Conservation (phyloP, 2,888 invertebrate genomes). For the Apodemia hepburni region DNA sequence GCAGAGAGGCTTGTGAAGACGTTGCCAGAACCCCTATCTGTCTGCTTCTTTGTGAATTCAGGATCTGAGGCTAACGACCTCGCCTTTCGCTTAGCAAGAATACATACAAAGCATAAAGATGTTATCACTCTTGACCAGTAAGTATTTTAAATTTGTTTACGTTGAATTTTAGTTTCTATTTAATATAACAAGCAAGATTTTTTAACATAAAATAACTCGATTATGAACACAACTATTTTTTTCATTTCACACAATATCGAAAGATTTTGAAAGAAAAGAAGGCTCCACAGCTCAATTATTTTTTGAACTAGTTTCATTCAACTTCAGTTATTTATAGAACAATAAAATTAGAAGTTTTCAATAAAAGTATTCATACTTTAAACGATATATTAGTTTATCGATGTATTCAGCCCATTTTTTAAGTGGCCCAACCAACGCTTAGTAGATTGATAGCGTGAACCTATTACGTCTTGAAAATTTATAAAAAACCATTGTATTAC, state of each 20-base stretch:
- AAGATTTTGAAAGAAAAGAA: neutral
- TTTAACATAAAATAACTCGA: neutral
- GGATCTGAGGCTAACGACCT: constrained; percentile 99
- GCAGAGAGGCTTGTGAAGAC: constrained; percentile 91
- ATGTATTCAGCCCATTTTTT: neutral
- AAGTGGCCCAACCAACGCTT: too few species aligned
- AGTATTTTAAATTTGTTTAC: constrained; percentile 68
- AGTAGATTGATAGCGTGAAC: too few species aligned
- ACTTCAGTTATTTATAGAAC: too few species aligned
- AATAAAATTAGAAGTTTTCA: neutral
- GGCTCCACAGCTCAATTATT: too few species aligned
- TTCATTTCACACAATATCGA: neutral
- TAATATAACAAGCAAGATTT: neutral
- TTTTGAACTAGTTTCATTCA: too few species aligned
- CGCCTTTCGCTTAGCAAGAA: constrained; percentile 93
- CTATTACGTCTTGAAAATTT: too few species aligned
- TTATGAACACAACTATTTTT: neutral
- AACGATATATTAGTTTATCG: neutral
- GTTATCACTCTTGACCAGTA: constrained; percentile 98
- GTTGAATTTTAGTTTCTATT: neutral
- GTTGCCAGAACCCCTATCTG: constrained; percentile 91
- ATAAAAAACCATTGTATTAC: too few species aligned
- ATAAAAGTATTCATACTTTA: neutral
- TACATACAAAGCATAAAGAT: constrained; percentile 93
- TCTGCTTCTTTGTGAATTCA: constrained; percentile 98